These are phyloP conservation scores for Arctia plantaginis DNA, from an alignment of 2,888 invertebrate genomes.

Conservation along the genomic window DNA sequence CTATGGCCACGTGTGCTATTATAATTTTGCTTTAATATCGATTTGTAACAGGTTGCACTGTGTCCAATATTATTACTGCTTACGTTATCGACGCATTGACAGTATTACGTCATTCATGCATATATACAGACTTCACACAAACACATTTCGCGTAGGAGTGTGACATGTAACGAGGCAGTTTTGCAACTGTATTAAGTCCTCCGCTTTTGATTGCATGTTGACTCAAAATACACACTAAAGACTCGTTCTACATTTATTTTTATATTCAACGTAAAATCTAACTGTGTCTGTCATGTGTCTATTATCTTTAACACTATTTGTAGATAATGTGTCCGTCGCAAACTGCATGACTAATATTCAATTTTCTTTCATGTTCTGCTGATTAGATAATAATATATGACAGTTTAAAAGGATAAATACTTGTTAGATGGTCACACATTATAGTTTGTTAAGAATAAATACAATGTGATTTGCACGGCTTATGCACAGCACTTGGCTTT, in stretches of 20 bases:
- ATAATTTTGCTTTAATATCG: slow-evolving; percentile 30
- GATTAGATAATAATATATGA: slow-evolving; percentile 58
- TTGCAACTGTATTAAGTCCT: slow-evolving; percentile 46
- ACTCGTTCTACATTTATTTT: slow-evolving; percentile 46
- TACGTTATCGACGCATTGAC: slow-evolving; percentile 40
- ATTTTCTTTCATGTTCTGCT: slow-evolving; percentile 49
- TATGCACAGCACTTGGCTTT: slow-evolving; percentile 70
- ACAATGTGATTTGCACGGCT: slow-evolving; percentile 72
- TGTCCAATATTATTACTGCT: slow-evolving; percentile 38
- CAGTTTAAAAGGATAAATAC: slow-evolving; percentile 57
- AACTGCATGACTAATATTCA: slow-evolving; percentile 53
- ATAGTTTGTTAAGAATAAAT: slow-evolving; percentile 49
- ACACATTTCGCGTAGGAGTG: slow-evolving; percentile 28
- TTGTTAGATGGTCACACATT: slow-evolving; percentile 54
- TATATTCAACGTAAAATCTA: slow-evolving; percentile 38
- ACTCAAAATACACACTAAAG: slow-evolving; percentile 47
- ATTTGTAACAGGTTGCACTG: slow-evolving; percentile 38
- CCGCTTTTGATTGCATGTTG: slow-evolving; percentile 51
- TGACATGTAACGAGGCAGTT: slow-evolving; percentile 38
- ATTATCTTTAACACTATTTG: slow-evolving; percentile 48
- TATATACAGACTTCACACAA: slow-evolving; percentile 31
- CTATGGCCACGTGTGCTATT: slow-evolving; percentile 27
- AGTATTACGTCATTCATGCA: slow-evolving; percentile 43
- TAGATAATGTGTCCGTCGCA: slow-evolving; percentile 34
- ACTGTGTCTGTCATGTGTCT: slow-evolving; percentile 34